phyloP scores from a whole-genome alignment of 2,888 invertebrate genomes.

The Xanthia icteritia region DNA sequence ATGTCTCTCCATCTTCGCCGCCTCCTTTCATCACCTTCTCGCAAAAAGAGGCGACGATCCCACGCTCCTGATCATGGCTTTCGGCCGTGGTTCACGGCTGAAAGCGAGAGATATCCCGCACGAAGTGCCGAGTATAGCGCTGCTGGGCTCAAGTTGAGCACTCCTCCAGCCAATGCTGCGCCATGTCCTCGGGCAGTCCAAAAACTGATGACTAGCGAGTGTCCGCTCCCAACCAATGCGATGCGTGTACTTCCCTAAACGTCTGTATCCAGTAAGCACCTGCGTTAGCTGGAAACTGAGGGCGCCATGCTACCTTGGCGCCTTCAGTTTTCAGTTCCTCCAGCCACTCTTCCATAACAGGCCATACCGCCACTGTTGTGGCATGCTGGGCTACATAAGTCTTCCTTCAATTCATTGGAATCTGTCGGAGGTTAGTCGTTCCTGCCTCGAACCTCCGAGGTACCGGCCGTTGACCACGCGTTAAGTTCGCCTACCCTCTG shows the following conservation, averaged over 20 bases:
- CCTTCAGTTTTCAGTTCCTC: too few species aligned
- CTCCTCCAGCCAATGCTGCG: not conserved
- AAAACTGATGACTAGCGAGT: not conserved
- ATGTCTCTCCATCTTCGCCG: not conserved
- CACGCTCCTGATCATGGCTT: not conserved
- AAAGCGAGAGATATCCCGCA: not conserved
- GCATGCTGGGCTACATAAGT: too few species aligned
- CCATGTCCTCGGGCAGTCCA: not conserved
- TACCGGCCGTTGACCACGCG: not conserved
- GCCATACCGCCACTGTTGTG: not conserved
- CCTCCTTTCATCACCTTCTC: not conserved
- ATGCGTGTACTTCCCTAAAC: not conserved
- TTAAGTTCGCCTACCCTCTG: too few species aligned
- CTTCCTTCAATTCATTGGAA: not conserved
- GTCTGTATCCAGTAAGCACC: not conserved
- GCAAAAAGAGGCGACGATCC: not conserved
- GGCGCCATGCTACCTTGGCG: too few species aligned
- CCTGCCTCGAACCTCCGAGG: not conserved
- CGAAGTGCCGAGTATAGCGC: not conserved
- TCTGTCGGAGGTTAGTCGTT: not conserved
- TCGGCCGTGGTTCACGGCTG: not conserved
- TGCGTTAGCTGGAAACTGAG: not conserved
- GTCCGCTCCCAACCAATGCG: not conserved
- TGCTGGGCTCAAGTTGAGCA: not conserved
- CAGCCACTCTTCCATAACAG: not conserved